A percentile compares a stretch with the other conserved stretches of the same genome.
Conservation (phyloP, 2,113 vertebrate species). For the Carettochelys insculpta region DNA sequence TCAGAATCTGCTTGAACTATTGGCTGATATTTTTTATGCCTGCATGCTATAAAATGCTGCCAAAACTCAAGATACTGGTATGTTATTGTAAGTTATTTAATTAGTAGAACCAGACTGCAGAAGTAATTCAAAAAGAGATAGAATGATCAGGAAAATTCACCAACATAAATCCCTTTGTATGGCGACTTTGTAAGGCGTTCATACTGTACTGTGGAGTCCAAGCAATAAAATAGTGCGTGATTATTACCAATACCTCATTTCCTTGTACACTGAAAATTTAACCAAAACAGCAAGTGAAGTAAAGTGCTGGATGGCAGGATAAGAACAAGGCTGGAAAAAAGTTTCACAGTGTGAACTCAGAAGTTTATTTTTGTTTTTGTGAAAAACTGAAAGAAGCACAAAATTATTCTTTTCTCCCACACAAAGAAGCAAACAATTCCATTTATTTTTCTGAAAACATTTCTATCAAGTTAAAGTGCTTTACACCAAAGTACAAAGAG, state of each 20-base stretch:
- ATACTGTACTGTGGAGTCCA: not conserved
- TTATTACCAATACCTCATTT: not conserved
- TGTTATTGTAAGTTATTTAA: not conserved
- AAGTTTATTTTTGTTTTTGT: not conserved
- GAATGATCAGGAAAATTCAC: not conserved
- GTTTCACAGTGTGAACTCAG: not conserved
- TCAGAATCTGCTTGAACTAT: not conserved
- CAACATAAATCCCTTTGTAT: not conserved
- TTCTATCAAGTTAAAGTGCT: not conserved
- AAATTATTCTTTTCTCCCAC: not conserved
- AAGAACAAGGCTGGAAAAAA: not conserved
- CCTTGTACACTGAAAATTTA: not conserved
- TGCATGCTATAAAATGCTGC: not conserved
- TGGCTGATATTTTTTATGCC: not conserved
- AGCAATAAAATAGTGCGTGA: not conserved
- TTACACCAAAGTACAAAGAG: not conserved
- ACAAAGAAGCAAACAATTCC: not conserved
- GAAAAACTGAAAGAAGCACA: not conserved
- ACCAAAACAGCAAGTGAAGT: not conserved
- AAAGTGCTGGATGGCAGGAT: not conserved
- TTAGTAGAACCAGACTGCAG: not conserved
- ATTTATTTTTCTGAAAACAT: not conserved
- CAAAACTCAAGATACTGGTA: not conserved
- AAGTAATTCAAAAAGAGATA: not conserved
- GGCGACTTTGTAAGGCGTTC: not conserved